Base-by-base conservation (phyloP, 2,797 vertebrate genomes). In the Darevskia mixta region DNA sequence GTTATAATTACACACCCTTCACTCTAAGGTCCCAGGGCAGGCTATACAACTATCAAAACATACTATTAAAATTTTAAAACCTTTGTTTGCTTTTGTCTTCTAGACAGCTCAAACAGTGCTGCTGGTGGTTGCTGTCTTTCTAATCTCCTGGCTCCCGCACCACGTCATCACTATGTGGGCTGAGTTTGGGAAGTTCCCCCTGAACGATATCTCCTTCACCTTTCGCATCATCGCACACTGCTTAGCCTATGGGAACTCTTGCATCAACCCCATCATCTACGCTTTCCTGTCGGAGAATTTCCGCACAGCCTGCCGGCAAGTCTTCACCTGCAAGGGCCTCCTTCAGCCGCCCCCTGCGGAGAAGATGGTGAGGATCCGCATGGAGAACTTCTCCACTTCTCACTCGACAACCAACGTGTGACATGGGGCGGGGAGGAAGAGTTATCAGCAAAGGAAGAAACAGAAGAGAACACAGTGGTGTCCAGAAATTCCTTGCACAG, bases 131-230 rank as follows among this genome's bases (percentile, higher is more conserved):
- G 77, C 97, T 0, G 96, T 95, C 6, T 98, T 98, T 94, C 95
- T 97, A 87, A 86, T 98, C 80, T 98, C 98, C 93, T 98, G 98
- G 98, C 95, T 98, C 95, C 98, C 98, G 0, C 97, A 98, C 83
- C 98, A 98, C 94, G 94, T 98, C 95, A 97, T 98, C 80, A 96
- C 94, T 15, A 97, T 98, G 97, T 98, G 98, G 98, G 98, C 96
- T 87, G 97, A 97, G 92, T 98, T 98, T 0, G 98, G 98, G 66
- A 87, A 20, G 1, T 98, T 98, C 89, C 98, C 98, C 0, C 93
- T 98, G 83, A 98, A 95, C 8, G 95, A 97, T 2, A 91, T 95
- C 83, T 96, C 98, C 82, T 98, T 98, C 27, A 97, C 94, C 9
- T 97, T 98, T 61, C 96, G 97, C 43, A 98, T 98, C 87, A 88